Percentiles rank a stretch among this genome's conserved stretches.
phyloP scores from a whole-genome alignment of 2,113 vertebrate genomes.

The Bos taurus region ARS-UCD2.0 NC_037328.1:30536001-30536500 shows the following conservation, averaged over 20 bases:
- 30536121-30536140: neutral
- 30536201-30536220: neutral
- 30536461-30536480: neutral
- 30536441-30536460: neutral
- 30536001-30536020: neutral
- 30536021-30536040: neutral
- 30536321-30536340: neutral
- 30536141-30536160: neutral
- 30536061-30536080: neutral
- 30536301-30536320: neutral
- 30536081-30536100: neutral
- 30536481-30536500: neutral
- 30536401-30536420: neutral
- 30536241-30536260: neutral
- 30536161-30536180: neutral
- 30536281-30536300: neutral
- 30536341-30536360: neutral
- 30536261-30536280: neutral
- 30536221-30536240: neutral
- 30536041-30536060: neutral
- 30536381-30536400: neutral
- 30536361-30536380: neutral
- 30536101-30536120: neutral
- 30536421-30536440: neutral
- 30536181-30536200: neutral